Conservation (phyloP, 2,888 invertebrate genomes). For the Clivina fossor region DNA sequence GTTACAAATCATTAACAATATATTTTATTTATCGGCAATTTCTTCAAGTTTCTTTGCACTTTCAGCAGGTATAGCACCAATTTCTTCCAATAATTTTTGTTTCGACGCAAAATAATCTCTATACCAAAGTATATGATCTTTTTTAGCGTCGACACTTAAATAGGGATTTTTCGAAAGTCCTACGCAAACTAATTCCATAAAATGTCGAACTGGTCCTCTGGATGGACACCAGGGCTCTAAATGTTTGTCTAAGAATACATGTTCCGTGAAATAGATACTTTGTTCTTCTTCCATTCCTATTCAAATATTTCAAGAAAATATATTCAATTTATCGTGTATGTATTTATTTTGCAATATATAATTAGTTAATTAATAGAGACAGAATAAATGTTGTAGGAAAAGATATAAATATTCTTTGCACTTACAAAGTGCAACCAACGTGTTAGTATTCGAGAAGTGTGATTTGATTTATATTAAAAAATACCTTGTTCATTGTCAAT, state of each 20-base stretch:
- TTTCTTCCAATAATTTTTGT: conserved; percentile 67
- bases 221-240: conserved; percentile 88
- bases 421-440: too few species aligned
- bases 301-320: too few species aligned
- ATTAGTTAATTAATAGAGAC: too few species aligned
- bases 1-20: conserved; percentile 3
- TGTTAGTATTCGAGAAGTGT: too few species aligned
- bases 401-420: too few species aligned
- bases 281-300: conserved; percentile 68
- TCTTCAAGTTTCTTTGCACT: conserved; percentile 30
- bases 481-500: conserved; percentile 95
- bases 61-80: conserved; percentile 61
- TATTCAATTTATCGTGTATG: too few species aligned
- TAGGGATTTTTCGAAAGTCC: conserved; percentile 95
- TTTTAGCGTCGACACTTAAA: conserved; percentile 83
- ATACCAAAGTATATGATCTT: conserved; percentile 89
- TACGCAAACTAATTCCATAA: conserved; percentile 94
- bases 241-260: conserved; percentile 87
- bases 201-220: conserved; percentile 89
- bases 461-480: conserved; percentile 6
- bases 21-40: conserved; percentile 36
- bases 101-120: conserved; percentile 85
- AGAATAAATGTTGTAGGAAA: too few species aligned
- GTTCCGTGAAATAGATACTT: conserved; percentile 83
- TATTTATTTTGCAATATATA: too few species aligned